phyloP scores from a whole-genome alignment of 2,113 vertebrate species.

The Columba livia region DNA sequence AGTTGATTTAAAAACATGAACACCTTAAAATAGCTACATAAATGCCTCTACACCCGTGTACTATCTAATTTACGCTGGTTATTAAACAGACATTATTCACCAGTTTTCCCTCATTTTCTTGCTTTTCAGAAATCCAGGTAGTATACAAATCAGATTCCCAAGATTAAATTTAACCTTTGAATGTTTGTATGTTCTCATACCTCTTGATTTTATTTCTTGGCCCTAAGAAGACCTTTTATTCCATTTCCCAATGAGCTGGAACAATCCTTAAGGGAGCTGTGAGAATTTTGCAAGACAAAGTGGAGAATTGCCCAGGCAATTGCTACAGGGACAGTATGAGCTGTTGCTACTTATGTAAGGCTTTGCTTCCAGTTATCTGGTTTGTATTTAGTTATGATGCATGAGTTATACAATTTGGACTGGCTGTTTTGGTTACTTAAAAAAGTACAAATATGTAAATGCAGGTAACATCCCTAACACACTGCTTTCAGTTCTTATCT shows the following conservation, averaged over 20 bases:
- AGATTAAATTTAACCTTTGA: not conserved
- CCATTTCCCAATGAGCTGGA: not conserved
- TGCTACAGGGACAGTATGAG: not conserved
- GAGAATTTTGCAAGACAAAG: not conserved
- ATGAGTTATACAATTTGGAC: not conserved
- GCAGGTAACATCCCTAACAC: not conserved
- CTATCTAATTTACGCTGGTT: not conserved
- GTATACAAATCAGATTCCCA: not conserved
- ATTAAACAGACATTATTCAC: not conserved
- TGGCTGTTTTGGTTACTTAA: constrained; percentile 10
- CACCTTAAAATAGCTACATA: not conserved
- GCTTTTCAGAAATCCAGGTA: not conserved
- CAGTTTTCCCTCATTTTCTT: not conserved
- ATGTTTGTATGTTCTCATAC: not conserved
- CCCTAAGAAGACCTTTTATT: not conserved
- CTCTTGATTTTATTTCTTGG: not conserved
- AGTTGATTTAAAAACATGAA: not conserved
- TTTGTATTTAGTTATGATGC: constrained; percentile 22
- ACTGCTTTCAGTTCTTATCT: constrained; percentile 23
- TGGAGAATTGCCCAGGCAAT: not conserved
- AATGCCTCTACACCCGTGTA: not conserved
- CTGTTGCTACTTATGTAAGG: not conserved
- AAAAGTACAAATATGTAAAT: constrained; percentile 34
- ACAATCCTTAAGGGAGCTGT: not conserved
- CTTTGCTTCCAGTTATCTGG: not conserved